Evolutionary conservation across 2,797 vertebrate species (phyloP), one percentile per base, ranked within the genome.

Genomic region (Tokudaia tokunoshimensis): DNA sequence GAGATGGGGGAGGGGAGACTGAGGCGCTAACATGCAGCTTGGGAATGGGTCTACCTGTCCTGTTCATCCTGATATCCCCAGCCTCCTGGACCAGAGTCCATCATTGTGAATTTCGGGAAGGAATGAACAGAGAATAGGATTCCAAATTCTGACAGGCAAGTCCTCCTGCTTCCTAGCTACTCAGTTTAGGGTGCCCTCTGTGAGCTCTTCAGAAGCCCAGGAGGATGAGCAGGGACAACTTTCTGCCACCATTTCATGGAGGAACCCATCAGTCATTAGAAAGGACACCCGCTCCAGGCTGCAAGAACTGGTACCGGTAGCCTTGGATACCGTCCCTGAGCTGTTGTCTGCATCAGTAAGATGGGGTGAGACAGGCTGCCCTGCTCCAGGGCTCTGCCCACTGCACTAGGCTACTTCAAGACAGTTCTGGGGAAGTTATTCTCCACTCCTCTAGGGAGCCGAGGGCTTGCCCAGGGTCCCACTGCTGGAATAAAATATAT

Each of bases 341-440:
- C 80, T 92, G 7, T 83, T 67, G 70, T 80, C 86, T 70, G 94
- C 61, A 15, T 92, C 91, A 81, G 47, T 50, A 57, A 94, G 91
- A 92, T 34, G 63, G 87, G 29, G 76, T 57, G 26, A 91, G 82
- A 31, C 29, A 61, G 41, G 72, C 29, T 47, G 29, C n/a, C 50
- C 11, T 63, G 74, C n/a, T 74, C 65, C 37, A n/a, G 79, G 79
- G 37, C 47, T 88, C 91, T 67, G 67, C 34, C 79, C 80, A 37
- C 31, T 52, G 41, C 6, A 47, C 37, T 17, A 2, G 11, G 74
- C 41, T 86, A 0, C 75, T 90, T 70, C 78, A 47, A n/a, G 19
- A 41, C 10, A 74, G 22, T 70, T 63, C 87, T 79, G 15, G 20
- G 57, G 29, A 8, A 50, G 57, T 47, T 52, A 55, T 57, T 47